Evolutionary conservation across 2,797 vertebrate species (phyloP), one percentile per base, ranked within the genome.

Genomic region (Petrocephalus sullivani): DNA sequence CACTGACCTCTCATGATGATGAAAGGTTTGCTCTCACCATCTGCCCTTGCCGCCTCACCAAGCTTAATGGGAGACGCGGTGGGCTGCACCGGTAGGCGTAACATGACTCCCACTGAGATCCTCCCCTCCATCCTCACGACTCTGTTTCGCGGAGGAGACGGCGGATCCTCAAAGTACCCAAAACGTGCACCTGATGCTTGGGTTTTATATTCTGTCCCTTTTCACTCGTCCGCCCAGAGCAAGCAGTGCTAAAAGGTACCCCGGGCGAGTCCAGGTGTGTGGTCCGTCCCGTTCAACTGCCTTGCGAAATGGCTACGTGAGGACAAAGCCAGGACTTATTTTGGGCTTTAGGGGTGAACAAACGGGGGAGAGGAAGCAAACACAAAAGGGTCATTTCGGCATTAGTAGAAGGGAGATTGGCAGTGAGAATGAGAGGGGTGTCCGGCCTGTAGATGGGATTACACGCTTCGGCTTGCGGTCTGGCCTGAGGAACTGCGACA

Each of bases 21-120:
- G 78, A 60, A 57, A 54, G 89, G 89, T 33, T 87, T 86, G 64
- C 87, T 91, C 89, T 78, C 89, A 89, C 90, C 87, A 61, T 88
- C 91, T 89, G 88, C 90, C 89, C 87, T 89, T 88, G 85, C 88
- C 88, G 87, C 89, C 90, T 90, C 87, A 89, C 87, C 88, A 83
- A 83, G 60, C 89, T 91, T 92, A 92, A 92, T 92, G 91, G 81
- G 46, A 23, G 49, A 54, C 46, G 10, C 54, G 87, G 89, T 85
- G 88, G 60, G 87, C 87, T 89, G 78, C 89, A 81, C 89, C 88
- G 87, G 90, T 91, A 91, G 91, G 85, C 33, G 16, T 85, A 88
- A 71, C 64, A 33, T 87, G 91, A 89, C 87, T 90, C 91, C 88
- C 88, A 87, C 85, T 87, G 90, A 87, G 90, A 92, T 90, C 14